A percentile compares a stretch with the other conserved stretches of the same genome.
Evolutionary conservation across 1,140 invertebrate genomes (phyloP).

Genomic region (Pteromalus puparum): DNA sequence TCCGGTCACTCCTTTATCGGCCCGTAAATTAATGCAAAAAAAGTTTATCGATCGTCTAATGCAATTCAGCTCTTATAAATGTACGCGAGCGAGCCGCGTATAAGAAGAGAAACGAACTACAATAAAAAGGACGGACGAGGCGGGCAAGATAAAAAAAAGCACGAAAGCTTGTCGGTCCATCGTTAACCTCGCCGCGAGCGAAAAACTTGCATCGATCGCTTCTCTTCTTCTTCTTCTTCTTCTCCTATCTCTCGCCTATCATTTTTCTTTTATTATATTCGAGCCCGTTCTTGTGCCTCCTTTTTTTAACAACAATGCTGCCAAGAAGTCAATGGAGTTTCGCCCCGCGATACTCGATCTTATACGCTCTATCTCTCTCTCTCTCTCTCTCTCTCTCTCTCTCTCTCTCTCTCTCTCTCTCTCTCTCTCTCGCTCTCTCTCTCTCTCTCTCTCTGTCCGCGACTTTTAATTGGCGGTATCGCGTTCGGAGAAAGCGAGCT

Average conservation of each 20-base stretch:
- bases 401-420: too few relatives aligned
- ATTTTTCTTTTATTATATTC: neutral
- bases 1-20: neutral
- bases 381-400: too few relatives aligned
- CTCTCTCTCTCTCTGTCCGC: too few relatives aligned
- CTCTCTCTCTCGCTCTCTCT: too few relatives aligned
- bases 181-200: slow-evolving; percentile 12
- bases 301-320: neutral
- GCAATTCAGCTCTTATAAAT: slow-evolving; percentile 10
- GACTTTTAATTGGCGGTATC: slow-evolving; percentile 19
- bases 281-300: neutral
- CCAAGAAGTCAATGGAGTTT: neutral
- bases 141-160: neutral
- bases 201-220: slow-evolving; percentile 3
- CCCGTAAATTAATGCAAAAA: slow-evolving; percentile 18
- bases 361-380: too few relatives aligned
- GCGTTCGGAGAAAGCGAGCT: neutral
- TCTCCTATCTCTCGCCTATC: neutral
- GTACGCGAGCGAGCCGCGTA: neutral
- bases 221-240: neutral
- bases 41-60: slow-evolving; percentile 13
- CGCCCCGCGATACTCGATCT: neutral
- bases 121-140: slow-evolving; percentile 5
- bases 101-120: neutral
- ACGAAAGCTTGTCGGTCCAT: neutral